A percentile compares a stretch with the other conserved stretches of the same genome.
phyloP scores from a whole-genome alignment of 30 jellyfish, hydroid and myxozoan species.

The Morbakka virulenta region DNA sequence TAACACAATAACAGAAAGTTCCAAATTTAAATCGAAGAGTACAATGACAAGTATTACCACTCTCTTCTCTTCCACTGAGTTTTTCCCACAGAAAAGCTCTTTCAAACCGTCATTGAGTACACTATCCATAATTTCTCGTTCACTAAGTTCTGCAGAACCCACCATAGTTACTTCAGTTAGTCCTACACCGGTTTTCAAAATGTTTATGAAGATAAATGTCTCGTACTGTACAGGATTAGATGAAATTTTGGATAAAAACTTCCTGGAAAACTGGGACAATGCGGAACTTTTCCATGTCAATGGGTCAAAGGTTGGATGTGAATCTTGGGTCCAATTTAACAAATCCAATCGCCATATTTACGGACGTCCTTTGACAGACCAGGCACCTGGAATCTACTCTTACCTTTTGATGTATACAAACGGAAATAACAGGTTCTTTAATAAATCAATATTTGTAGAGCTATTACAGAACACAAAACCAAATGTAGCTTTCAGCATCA shows the following conservation, averaged over 20 bases:
- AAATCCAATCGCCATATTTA: slow-evolving; percentile 15
- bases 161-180: background rate
- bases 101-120: background rate
- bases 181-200: background rate
- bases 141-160: background rate
- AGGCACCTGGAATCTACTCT: background rate
- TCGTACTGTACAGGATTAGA: slow-evolving; percentile 17
- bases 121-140: background rate
- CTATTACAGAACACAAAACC: background rate
- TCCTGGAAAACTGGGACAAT: background rate
- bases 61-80: background rate
- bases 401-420: slow-evolving; percentile 10
- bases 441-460: background rate
- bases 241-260: background rate
- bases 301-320: slow-evolving; percentile 22
- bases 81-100: background rate
- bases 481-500: background rate
- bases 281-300: background rate
- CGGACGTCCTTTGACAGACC: slow-evolving; percentile 2
- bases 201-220: background rate
- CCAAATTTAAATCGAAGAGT: background rate
- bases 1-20: background rate
- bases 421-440: background rate
- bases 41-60: background rate
- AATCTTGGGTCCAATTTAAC: slow-evolving; percentile 38